These are phyloP conservation scores for Chrysogorgia sp. DNA, from an alignment of 92 coral and sea anemone genomes.

Conservation along the genomic window DNA sequence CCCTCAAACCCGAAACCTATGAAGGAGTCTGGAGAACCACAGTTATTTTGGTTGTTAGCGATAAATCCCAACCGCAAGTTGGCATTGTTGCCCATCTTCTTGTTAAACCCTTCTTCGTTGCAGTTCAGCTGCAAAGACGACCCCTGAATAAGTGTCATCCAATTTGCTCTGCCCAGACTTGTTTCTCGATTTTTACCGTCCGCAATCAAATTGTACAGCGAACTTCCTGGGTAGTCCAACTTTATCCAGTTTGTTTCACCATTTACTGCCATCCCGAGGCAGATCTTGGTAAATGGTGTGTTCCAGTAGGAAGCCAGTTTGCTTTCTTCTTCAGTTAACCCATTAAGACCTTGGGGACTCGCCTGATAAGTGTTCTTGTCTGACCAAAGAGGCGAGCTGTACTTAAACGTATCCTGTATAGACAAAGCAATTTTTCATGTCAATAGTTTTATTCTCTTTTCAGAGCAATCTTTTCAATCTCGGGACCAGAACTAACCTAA, in stretches of 20 bases:
- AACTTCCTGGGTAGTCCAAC: constrained; percentile 40
- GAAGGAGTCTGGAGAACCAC: constrained; percentile 41
- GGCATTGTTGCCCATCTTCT: not conserved
- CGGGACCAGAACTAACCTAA: too few species aligned
- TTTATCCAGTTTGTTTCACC: constrained; percentile 33
- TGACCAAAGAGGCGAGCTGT: constrained; percentile 49
- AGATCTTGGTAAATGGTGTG: constrained; percentile 56
- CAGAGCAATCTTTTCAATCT: too few species aligned
- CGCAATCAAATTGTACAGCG: constrained; percentile 63
- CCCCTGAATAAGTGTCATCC: constrained; percentile 54
- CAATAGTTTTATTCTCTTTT: too few species aligned
- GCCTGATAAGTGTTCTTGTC: constrained; percentile 38
- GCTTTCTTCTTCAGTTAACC: constrained; percentile 55
- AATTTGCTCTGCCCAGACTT: constrained; percentile 40
- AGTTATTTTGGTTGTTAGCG: constrained; percentile 56
- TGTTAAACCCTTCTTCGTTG: constrained; percentile 58
- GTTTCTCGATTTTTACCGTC: constrained; percentile 33
- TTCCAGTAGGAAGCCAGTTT: constrained; percentile 65
- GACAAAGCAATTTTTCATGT: too few species aligned
- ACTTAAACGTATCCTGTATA: constrained; percentile 45
- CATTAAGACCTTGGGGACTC: constrained; percentile 55
- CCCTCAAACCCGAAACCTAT: constrained; percentile 59
- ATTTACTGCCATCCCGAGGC: constrained; percentile 58
- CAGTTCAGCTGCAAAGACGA: constrained; percentile 61
- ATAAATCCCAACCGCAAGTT: constrained; percentile 48